These are phyloP conservation scores for Brenthis hecate DNA, from an alignment of 2,888 invertebrate species.

Conservation along the genomic window DNA sequence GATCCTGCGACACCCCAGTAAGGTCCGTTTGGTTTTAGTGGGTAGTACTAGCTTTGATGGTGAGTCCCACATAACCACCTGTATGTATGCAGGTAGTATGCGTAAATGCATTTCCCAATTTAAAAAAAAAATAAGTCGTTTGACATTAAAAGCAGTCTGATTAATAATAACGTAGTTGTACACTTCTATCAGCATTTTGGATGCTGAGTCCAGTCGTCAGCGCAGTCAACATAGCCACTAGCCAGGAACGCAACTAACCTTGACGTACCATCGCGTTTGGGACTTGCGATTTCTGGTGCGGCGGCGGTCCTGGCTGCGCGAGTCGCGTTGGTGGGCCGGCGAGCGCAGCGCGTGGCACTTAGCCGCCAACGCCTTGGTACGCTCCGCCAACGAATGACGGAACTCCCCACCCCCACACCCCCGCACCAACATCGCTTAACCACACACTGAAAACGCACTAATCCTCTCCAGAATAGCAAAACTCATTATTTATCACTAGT, in stretches of 20 bases:
- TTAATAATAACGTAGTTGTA: no score
- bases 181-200: no score
- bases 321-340: slow-evolving; percentile 57
- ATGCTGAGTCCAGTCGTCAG: no score
- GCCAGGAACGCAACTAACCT: slow-evolving; percentile 81
- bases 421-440: slow-evolving; percentile 74
- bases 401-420: slow-evolving; percentile 75
- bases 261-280: slow-evolving; percentile 86
- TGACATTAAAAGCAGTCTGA: no score
- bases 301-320: slow-evolving; percentile 65
- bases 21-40: no score
- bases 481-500: slow-evolving; percentile 20
- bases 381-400: slow-evolving; percentile 76
- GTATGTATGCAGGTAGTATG: no score
- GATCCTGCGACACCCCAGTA: no score
- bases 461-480: slow-evolving; percentile 43
- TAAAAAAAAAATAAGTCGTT: no score
- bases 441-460: slow-evolving; percentile 43
- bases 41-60: no score
- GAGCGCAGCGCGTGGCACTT: slow-evolving; percentile 75
- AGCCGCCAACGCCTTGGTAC: slow-evolving; percentile 77
- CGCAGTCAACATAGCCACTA: neutral
- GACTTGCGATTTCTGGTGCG: slow-evolving; percentile 78
- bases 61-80: no score
- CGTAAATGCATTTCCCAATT: no score